Conservation (phyloP, 2,113 vertebrate species). For the Corythoichthys intestinalis region DNA sequence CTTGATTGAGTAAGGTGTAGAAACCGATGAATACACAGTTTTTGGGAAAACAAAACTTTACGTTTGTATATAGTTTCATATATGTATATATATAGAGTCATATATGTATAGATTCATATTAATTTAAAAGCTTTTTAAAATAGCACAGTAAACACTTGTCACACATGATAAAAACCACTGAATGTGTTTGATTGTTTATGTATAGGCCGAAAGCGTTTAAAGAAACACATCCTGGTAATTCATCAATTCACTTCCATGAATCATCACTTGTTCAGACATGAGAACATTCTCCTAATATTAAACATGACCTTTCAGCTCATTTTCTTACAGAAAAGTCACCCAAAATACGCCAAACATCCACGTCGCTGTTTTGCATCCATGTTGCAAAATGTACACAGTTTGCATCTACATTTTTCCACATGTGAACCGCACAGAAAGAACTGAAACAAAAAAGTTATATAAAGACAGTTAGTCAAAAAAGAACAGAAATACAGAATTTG, state of each 20-base stretch:
- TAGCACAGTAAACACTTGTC: slow-evolving; percentile 99
- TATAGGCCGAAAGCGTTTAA: slow-evolving; percentile 79
- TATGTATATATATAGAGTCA: slow-evolving; percentile 66
- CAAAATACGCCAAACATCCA: slow-evolving; percentile 53
- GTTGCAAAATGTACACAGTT: slow-evolving; percentile 79
- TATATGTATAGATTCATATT: slow-evolving; percentile 89
- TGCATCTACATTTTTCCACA: slow-evolving; percentile 74
- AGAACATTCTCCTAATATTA: slow-evolving; percentile 47
- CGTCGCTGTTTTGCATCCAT: slow-evolving; percentile 79
- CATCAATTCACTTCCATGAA: slow-evolving; percentile 53
- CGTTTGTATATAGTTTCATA: slow-evolving; percentile 41
- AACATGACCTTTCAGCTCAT: slow-evolving; percentile 20
- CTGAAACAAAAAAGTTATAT: slow-evolving; percentile 84
- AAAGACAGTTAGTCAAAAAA: slow-evolving; percentile 99
- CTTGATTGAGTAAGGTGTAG: slow-evolving; percentile 67
- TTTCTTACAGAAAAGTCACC: slow-evolving; percentile 34
- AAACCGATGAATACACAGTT: slow-evolving; percentile 85
- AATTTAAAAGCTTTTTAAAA: slow-evolving; percentile 99
- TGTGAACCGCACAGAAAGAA: slow-evolving; percentile 85
- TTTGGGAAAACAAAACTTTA: slow-evolving; percentile 85
- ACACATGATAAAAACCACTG: slow-evolving; percentile 99
- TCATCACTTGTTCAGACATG: slow-evolving; percentile 37
- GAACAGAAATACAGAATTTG: slow-evolving; percentile 91
- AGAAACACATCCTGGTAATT: slow-evolving; percentile 38
- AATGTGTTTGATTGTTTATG: slow-evolving; percentile 94